Evolutionary conservation across 2,888 invertebrate species (phyloP), one percentile per base, ranked within the genome.

Genomic region (Phaedon cochleariae): DNA sequence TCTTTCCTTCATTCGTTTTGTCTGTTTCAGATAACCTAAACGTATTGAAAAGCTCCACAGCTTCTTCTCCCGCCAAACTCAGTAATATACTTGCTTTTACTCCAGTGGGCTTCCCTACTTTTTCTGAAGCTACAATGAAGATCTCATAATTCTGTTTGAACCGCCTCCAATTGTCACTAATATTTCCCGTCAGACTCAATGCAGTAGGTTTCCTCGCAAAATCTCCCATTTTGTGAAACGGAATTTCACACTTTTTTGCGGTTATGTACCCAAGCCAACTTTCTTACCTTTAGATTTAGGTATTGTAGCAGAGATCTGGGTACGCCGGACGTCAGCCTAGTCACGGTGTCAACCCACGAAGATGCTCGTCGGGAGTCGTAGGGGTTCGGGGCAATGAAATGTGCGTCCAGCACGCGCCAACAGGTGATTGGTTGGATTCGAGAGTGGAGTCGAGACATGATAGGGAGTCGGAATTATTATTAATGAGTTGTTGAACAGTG

Each of bases 121-220:
- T 46, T 6, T 46, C 18, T 15, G 46, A 46, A 15, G 17, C 46
- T 2, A 17, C 2, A n/a, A 46, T 46, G 17, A 17, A 46, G 3
- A 46, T 46, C 6, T 46, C 46, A 46, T 49, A 49, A 49, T 49
- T 49, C 10, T 49, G 49, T 22, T 49, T 21, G 21, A 49, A 49
- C 10, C 21, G 18, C n/a, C 21, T 49, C 49, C 49, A 49, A 21
- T 49, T 49, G 5, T 49, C 21, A 49, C 49, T 49, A 10, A 49
- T 2, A 22, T 49, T 49, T 4, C 49, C 21, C 12, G 6, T 7
- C 12, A 34, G 9, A 34, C 34, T 34, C 9, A 34, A 34, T 7
- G 12, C 34, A 34, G 34, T 34, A 10, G 34, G 34, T 10, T 34
- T 34, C 12, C 34, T 34, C 10, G 34, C 34, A 34, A 34, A 9